phyloP scores from a whole-genome alignment of 30 jellyfish, hydroid and myxozoan genomes.

The Cassiopea xamachana region DNA sequence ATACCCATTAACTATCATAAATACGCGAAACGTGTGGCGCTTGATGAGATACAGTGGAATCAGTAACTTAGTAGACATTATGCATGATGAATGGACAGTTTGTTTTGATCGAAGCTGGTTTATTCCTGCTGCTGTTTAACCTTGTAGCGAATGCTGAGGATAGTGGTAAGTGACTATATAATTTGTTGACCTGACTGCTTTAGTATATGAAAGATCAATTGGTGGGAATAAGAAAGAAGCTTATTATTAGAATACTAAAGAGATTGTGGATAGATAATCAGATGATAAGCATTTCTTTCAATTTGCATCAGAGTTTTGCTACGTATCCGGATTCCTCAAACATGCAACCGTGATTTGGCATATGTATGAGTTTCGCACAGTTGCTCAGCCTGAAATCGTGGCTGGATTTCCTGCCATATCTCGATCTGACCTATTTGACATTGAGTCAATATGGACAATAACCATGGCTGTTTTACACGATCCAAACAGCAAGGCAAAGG shows the following conservation, averaged over 20 bases:
- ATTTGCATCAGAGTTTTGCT: background rate
- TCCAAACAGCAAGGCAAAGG: background rate
- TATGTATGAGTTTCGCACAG: background rate
- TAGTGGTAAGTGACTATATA: background rate
- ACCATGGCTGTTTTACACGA: background rate
- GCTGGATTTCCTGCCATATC: conserved; percentile 6
- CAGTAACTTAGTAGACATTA: background rate
- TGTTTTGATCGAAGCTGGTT: background rate
- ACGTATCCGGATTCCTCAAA: conserved; percentile 9
- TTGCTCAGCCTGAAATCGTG: background rate
- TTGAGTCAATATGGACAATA: background rate
- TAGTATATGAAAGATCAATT: background rate
- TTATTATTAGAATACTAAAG: conserved; percentile 1
- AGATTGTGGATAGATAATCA: background rate
- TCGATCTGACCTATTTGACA: background rate
- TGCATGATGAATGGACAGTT: background rate
- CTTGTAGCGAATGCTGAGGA: background rate
- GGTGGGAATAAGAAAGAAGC: background rate
- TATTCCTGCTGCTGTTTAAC: background rate
- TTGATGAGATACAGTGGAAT: background rate
- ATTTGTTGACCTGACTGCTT: background rate
- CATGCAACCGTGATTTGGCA: background rate
- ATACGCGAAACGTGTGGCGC: background rate
- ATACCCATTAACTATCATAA: background rate
- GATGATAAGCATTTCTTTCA: background rate